Base-by-base conservation (phyloP, 1,140 invertebrate species). In the Eufriesea mexicana region DNA sequence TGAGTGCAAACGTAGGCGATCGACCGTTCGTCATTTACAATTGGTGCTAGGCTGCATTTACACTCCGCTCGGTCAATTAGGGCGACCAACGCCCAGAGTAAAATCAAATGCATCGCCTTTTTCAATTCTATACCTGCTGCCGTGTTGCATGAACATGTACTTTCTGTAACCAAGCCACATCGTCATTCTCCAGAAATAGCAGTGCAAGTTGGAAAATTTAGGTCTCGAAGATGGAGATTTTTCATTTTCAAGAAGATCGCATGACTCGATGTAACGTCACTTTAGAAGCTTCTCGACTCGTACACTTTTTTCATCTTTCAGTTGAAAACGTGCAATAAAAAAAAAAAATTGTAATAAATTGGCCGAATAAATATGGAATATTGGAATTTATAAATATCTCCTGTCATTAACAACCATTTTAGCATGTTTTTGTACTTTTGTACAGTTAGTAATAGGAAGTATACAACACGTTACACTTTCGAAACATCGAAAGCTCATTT, bases 1-100 rank as follows among this genome's bases (percentile, higher is more conserved):
- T 91, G 85, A 14, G 90, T 86, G 61, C 91, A 92, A 28, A 86
- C 89, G 72, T 92, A 92, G 28, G 90, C 91, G 78, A 91, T 87
- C 78, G 86, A 86, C 42, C 86, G 84, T 23, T 90, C 89, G 25
- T 85, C 81, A 47, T 91, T 82, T 16, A 55, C 78, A 20, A 89
- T 79, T 61, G 83, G 66, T 9, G 85, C 82, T 85, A 89, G 70
- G 74, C 81, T 91, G 83, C 91, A 92, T 83, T 89, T 92, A 62
- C 88, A 82, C n/a, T 91, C 45, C 28, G 71, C 84, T 45, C 67
- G 72, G 64, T 82, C 88, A 84, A 89, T 86, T 84, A 89, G 79
- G 67, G 62, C 87, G 72, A 86, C 84, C 84, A 89, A 89, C 84
- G 86, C 87, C 85, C 87, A 88, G n/a, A 89, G 64, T 28, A 88